Conservation (phyloP, 2,113 vertebrate species). For the Cricetomys ansorgei region DNA sequence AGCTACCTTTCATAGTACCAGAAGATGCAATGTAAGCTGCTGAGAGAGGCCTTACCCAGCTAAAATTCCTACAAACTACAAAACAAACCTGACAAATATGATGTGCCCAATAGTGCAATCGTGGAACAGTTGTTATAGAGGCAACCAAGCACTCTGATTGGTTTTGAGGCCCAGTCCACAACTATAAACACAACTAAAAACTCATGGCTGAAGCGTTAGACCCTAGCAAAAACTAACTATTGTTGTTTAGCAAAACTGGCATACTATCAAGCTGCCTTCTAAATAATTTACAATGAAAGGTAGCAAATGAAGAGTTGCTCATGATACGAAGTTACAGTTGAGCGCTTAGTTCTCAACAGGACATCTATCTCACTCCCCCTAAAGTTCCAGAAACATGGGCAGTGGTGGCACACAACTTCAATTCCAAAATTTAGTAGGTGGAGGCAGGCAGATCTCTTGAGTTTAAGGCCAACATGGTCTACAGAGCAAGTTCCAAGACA, state of each 20-base stretch:
- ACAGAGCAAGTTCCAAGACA: too few relatives aligned
- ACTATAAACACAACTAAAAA: background rate
- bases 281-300: background rate
- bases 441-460: too few relatives aligned
- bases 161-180: background rate
- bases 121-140: background rate
- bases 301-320: background rate
- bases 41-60: background rate
- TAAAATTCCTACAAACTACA: background rate
- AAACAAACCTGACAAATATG: background rate
- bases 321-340: background rate
- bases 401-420: too few relatives aligned
- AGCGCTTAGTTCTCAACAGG: background rate
- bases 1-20: background rate
- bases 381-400: too few relatives aligned
- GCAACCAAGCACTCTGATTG: background rate
- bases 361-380: background rate
- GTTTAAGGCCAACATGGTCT: too few relatives aligned
- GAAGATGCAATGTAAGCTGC: background rate
- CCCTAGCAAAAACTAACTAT: background rate
- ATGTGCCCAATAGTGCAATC: background rate
- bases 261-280: background rate
- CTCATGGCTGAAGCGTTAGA: background rate
- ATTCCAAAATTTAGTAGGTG: too few relatives aligned
- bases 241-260: background rate